Evolutionary conservation across 2,888 invertebrate genomes (phyloP), one percentile per base, ranked within the genome.

Genomic region (Anaspis maculata): DNA sequence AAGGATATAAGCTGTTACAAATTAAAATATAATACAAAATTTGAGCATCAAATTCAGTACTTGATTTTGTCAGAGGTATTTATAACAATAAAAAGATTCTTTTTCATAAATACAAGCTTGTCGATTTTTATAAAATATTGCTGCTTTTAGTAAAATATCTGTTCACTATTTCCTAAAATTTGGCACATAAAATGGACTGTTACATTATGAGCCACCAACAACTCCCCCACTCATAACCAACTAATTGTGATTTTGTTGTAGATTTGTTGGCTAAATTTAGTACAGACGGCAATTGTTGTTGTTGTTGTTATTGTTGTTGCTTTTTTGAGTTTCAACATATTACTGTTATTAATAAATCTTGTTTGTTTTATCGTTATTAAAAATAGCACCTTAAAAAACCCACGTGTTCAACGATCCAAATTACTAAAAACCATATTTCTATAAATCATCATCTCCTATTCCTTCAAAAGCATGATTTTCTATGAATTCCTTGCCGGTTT

Each of bases 381-480:
- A 34, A 37, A 27, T 41, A 46, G 47, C 46, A 47, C 45, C 47
- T 42, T 42, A 40, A 37, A 45, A 43, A 45, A 36, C 36, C 30
- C 42, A 41, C 32, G 25, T 39, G 38, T 39, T 41, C 32, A 27
- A 35, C 33, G 24, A 34, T 44, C 30, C 34, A 34, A 37, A 25
- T 38, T 41, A 39, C 30, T 32, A 38, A 37, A 40, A 37, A 34
- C n/a, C 15, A 31, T 21, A 24, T n/a, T 15, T 30, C 27, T 74
- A 87, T 53, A 87, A 71, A 67, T 95, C 95, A 52, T 94, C 95
- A 59, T 96, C 95, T 3, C 92, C 91, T 48, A 96, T 94, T 29
- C 88, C 90, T 64, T 91, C 89, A 61, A 95, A 96, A 13, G 92
- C 90, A 63, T 88, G 85, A 66, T 91, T 92, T 59, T 89, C 89